Evolutionary conservation across 2,888 invertebrate species (phyloP), one percentile per base, ranked within the genome.

Genomic region (Epistrophe grossulariae): DNA sequence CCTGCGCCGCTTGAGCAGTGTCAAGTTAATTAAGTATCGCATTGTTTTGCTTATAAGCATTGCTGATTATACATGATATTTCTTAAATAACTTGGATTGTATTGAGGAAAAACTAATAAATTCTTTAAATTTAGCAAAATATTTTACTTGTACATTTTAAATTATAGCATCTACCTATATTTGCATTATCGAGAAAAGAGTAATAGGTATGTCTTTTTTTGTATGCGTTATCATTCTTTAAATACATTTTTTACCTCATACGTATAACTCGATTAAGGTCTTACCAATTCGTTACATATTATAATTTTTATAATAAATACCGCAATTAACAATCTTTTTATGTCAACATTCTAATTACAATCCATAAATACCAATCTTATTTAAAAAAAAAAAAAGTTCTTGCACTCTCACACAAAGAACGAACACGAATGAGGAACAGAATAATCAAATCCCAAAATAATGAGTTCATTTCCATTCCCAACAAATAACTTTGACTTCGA

Each of bases 401-500:
- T 6, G 35, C 45, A 57, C 68, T 28, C 24, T 43, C 38, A 52
- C 72, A 82, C 52, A 43, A 45, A 38, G 2, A 48, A 35, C 24
- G 45, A 19, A 6, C 6, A 52, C 4, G 15, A 17, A 24, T 19
- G 17, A 17, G n/a, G 38, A 66, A 50, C 62, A 40, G 5, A 11
- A 68, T 38, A 62, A 76, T 50, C 19, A 60, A 68, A 70, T 70
- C 76, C 45, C 24, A 64, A 79, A 70, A 79, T 79, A 84, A 84
- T 84, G 80, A 84, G 84, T 80, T 71, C 76, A 84, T 59, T 77
- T 52, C 60, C 15, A 78, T 72, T 82, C 78, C 50, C 59, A 77
- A 68, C 80, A 64, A 57, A 59, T 9, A 11, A 52, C 28, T 10
- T n/a, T 5, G 17, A 50, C 50, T 60, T 62, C 15, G 17, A 40